Evolutionary conservation across 1,140 invertebrate species (phyloP).

Genomic region (Matsumurasca onukii): DNA sequence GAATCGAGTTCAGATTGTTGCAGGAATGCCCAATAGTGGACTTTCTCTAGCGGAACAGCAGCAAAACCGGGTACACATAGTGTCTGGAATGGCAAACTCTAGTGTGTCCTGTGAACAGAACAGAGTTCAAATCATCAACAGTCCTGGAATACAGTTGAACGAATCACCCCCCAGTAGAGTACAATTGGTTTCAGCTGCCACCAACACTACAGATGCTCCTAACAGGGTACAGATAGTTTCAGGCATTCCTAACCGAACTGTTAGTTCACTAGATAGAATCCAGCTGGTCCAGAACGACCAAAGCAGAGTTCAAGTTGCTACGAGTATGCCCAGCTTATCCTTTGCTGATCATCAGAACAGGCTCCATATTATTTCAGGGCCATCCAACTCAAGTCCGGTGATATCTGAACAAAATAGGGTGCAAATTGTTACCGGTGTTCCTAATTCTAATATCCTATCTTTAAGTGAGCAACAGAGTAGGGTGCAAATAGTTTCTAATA

Average conservation of each 20-base stretch:
- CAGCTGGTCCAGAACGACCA: constrained; percentile 24
- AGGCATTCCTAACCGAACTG: constrained; percentile 31
- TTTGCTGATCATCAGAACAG: constrained; percentile 31
- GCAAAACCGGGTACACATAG: constrained; percentile 32
- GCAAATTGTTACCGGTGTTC: constrained; percentile 38
- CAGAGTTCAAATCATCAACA: constrained; percentile 36
- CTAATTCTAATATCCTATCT: constrained; percentile 29
- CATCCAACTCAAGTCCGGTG: constrained; percentile 35
- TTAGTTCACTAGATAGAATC: constrained; percentile 17
- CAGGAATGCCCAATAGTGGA: constrained; percentile 21
- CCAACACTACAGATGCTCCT: constrained; percentile 24
- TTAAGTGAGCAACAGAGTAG: constrained; percentile 27
- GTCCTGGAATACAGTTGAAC: constrained; percentile 23
- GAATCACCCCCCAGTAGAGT: constrained; percentile 35
- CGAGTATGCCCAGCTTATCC: constrained; percentile 4
- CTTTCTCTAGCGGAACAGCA: constrained; percentile 31
- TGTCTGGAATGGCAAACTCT: constrained; percentile 35
- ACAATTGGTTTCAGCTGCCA: constrained; percentile 22
- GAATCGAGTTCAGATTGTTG: constrained; percentile 34
- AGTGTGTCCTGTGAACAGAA: constrained; percentile 37
- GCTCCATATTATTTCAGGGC: constrained; percentile 34
- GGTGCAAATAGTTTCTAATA: constrained; percentile 33
- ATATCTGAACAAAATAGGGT: constrained; percentile 39
- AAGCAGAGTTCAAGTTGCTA: constrained; percentile 31
- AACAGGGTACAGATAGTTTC: constrained; percentile 36